phyloP scores from a whole-genome alignment of 2,113 vertebrate species.

The Centropus bengalensis region DNA sequence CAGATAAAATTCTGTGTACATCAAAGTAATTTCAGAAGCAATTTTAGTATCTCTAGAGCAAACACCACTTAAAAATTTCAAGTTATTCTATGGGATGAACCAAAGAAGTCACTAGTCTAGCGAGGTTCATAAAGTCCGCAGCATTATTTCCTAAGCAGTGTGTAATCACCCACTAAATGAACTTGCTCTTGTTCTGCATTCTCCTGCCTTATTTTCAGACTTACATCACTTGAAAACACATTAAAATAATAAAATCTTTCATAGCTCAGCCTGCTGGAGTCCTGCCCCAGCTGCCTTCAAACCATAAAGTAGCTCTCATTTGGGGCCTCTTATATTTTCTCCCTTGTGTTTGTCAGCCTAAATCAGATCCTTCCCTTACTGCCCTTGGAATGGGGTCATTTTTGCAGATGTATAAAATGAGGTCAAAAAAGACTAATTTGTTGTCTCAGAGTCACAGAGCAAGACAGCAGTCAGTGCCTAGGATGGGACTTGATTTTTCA shows the following conservation, averaged over 20 bases:
- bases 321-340: not conserved
- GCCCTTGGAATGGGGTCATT: fast-evolving
- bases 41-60: constrained; percentile 67
- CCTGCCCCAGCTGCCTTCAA: not conserved
- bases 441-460: not conserved
- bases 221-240: not conserved
- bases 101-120: not conserved
- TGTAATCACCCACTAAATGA: not conserved
- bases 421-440: not conserved
- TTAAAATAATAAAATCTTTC: not conserved
- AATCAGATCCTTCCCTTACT: not conserved
- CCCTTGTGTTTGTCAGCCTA: not conserved
- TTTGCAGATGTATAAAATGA: not conserved
- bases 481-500: not conserved
- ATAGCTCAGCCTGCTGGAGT: not conserved
- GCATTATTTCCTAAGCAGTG: not conserved
- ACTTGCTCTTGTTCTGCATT: fast-evolving
- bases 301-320: not conserved
- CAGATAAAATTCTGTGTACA: constrained; percentile 71
- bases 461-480: not conserved
- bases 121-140: not conserved
- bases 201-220: not conserved
- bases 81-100: constrained; percentile 26
- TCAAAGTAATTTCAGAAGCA: constrained; percentile 74
- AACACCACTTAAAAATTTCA: constrained; percentile 43